Conservation (phyloP, 2,888 invertebrate species). For the Coelogynopora nodosa region DNA sequence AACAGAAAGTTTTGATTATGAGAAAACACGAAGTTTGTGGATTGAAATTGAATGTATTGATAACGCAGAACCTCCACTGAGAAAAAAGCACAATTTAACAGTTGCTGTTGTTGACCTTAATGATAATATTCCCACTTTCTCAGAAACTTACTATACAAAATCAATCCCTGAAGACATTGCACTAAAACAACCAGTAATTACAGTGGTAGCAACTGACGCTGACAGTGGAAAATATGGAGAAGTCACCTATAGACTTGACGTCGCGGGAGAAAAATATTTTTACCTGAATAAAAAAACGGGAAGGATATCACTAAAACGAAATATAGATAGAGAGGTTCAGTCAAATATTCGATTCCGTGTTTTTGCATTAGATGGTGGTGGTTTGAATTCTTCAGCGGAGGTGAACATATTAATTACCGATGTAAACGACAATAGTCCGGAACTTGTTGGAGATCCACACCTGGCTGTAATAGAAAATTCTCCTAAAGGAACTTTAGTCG, state of each 20-base stretch:
- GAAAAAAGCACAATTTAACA: not conserved
- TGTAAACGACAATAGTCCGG: slow-evolving; percentile 42
- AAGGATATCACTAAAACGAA: not conserved
- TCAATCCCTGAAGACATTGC: slow-evolving; percentile 36
- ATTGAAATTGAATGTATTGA: slow-evolving; percentile 42
- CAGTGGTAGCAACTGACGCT: slow-evolving; percentile 22
- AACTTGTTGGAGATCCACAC: slow-evolving; percentile 10
- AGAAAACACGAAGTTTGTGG: not conserved
- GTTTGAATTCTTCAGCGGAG: slow-evolving; percentile 32
- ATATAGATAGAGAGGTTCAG: slow-evolving; percentile 38
- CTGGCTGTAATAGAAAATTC: slow-evolving; percentile 13
- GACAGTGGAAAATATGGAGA: slow-evolving; percentile 43
- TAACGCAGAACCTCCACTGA: slow-evolving; percentile 34
- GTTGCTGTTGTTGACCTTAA: slow-evolving; percentile 41
- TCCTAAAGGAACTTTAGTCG: slow-evolving; percentile 32
- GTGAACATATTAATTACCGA: slow-evolving; percentile 36
- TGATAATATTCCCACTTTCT: slow-evolving; percentile 40
- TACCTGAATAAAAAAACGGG: slow-evolving; percentile 17
- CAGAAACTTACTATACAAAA: slow-evolving; percentile 20
- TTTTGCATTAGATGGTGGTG: slow-evolving; percentile 38
- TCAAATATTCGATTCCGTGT: slow-evolving; percentile 36
- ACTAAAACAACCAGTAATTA: slow-evolving; percentile 19
- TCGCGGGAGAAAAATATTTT: slow-evolving; percentile 27
- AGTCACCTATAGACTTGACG: slow-evolving; percentile 37
- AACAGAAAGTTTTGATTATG: slow-evolving; percentile 41